phyloP scores from a whole-genome alignment of 2,113 vertebrate species.

The Zosterops pallidus region DNA sequence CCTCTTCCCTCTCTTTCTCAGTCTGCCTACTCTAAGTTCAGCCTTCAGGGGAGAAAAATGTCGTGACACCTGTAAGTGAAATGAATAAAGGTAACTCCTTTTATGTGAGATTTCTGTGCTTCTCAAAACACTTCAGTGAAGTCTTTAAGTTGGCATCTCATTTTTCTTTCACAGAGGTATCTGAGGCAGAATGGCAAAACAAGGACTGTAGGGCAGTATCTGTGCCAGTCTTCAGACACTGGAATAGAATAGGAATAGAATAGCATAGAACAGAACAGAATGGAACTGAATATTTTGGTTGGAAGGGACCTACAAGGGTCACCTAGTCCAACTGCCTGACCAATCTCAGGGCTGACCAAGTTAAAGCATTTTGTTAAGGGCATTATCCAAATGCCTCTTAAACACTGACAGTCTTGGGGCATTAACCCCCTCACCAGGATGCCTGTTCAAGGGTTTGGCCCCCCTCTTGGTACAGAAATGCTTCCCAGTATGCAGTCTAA shows the following conservation, averaged over 20 bases:
- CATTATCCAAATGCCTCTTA: neutral
- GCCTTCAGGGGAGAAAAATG: neutral
- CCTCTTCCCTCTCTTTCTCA: neutral
- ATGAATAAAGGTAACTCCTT: neutral
- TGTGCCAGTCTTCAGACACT: neutral
- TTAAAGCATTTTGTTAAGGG: neutral
- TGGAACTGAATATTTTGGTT: neutral
- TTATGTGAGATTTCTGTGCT: neutral
- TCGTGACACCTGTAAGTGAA: neutral
- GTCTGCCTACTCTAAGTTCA: neutral
- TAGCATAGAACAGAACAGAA: neutral
- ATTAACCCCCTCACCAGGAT: neutral
- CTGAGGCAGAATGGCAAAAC: neutral
- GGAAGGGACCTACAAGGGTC: neutral
- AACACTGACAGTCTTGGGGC: neutral
- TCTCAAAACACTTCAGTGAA: neutral
- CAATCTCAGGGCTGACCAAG: neutral
- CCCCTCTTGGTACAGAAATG: neutral
- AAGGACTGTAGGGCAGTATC: neutral
- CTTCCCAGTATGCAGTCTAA: neutral
- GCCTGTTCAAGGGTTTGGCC: neutral
- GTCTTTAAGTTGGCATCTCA: neutral
- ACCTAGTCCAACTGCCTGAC: neutral
- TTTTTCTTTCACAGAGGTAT: neutral
- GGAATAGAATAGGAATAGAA: neutral